Percentiles rank a stretch among this genome's conserved stretches.
Evolutionary conservation across 2,888 invertebrate species (phyloP).

Genomic region (Caenorhabditis macrosperma): DNA sequence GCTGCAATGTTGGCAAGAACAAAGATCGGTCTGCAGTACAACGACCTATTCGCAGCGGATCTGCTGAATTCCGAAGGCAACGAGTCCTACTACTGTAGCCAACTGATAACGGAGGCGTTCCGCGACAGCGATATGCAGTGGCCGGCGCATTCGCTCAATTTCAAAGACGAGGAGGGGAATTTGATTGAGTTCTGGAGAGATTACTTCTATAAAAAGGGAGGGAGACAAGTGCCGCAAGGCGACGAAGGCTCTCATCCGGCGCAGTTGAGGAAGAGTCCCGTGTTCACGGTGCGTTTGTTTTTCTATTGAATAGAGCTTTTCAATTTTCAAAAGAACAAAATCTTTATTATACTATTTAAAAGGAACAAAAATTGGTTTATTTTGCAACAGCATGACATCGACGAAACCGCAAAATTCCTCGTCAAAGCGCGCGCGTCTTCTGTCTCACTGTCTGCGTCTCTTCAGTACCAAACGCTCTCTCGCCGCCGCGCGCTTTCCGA

Average conservation of each 20-base stretch:
- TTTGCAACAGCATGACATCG: too few species aligned
- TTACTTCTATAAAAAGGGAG: constrained; percentile 62
- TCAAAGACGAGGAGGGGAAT: constrained; percentile 59
- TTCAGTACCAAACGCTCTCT: background rate
- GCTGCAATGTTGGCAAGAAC: constrained; percentile 22
- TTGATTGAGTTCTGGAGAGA: constrained; percentile 69
- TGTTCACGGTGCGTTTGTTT: constrained; percentile 13
- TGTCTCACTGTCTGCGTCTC: background rate
- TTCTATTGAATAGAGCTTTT: background rate
- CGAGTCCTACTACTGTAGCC: constrained; percentile 65
- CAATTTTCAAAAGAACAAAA: too few species aligned
- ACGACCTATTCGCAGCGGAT: constrained; percentile 65
- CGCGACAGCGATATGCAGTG: constrained; percentile 48
- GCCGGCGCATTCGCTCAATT: constrained; percentile 69
- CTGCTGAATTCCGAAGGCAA: constrained; percentile 55
- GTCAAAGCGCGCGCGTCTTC: background rate
- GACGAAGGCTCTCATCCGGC: constrained; percentile 65
- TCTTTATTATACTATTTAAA: too few species aligned
- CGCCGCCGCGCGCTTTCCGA: too few species aligned
- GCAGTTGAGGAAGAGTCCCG: constrained; percentile 41
- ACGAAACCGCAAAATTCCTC: background rate
- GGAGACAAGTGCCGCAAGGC: constrained; percentile 54
- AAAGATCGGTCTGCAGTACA: constrained; percentile 58
- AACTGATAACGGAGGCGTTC: constrained; percentile 65
- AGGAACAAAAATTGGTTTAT: too few species aligned